Conservation (phyloP, 2,888 invertebrate species). For the Micropterix aruncella region DNA sequence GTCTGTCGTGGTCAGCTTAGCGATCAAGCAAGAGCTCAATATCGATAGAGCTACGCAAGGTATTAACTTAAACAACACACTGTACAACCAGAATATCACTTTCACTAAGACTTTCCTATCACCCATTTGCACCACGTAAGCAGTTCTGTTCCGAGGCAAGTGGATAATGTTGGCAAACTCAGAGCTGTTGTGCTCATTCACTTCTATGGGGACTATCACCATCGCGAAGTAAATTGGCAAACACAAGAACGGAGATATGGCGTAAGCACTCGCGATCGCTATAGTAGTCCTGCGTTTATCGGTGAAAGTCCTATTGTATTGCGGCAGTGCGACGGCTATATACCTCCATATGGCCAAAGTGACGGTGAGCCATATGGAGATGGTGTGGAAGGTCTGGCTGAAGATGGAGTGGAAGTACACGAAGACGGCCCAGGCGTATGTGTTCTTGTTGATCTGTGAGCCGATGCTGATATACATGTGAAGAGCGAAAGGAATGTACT, state of each 20-base stretch:
- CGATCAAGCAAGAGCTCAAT: slow-evolving; percentile 60
- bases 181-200: slow-evolving; percentile 17
- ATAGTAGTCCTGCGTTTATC: slow-evolving; percentile 62
- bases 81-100: slow-evolving; percentile 83
- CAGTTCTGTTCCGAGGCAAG: slow-evolving; percentile 32
- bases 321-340: slow-evolving; percentile 76
- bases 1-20: slow-evolving; percentile 69
- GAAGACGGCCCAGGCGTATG: slow-evolving; percentile 68
- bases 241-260: slow-evolving; percentile 71
- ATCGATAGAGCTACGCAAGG: slow-evolving; percentile 82
- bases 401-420: slow-evolving; percentile 84
- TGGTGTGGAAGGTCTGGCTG: slow-evolving; percentile 76
- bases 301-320: slow-evolving; percentile 68
- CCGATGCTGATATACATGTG: slow-evolving; percentile 56
- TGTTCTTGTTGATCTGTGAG: slow-evolving; percentile 28
- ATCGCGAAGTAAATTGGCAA: slow-evolving; percentile 72
- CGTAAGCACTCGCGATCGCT: slow-evolving; percentile 63
- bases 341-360: slow-evolving; percentile 88
- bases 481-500: slow-evolving; percentile 80
- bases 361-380: slow-evolving; percentile 88
- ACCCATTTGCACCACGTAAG: slow-evolving; percentile 53
- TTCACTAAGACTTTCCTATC: slow-evolving; percentile 45
- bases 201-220: slow-evolving; percentile 40
- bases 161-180: slow-evolving; percentile 4
- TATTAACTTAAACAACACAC: slow-evolving; percentile 81